Base-by-base conservation (phyloP, 2,797 vertebrate genomes). In the Mastacembelus armatus region DNA sequence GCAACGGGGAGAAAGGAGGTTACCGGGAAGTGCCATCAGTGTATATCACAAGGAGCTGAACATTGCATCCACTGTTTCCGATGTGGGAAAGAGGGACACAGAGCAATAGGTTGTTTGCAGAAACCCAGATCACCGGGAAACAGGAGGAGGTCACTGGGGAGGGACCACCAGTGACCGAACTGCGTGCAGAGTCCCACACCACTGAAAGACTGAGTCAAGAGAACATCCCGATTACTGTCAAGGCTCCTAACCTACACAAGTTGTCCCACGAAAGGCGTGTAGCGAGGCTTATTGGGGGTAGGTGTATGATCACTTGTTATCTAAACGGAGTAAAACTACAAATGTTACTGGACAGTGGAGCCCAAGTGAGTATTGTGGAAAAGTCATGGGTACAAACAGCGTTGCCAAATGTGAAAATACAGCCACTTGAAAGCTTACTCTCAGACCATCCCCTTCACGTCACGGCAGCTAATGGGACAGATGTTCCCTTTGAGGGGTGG, bases 401-500 rank as follows among this genome's bases (percentile, higher is more conserved):
- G 9, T 55, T 78, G 0, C 63, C 70, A 5, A 10, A 36, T 3
- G 21, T 75, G 5, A 6, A 39, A 5, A 71, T 82, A 14, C 67
- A 75, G 14, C 63, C 66, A 26, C 35, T 78, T 7, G 14, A 71
- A 24, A 30, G 45, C 4, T 54, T 75, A 0, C 33, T 48, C 6
- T 1, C 2, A 0, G 24, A 62, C 3, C 10, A 39, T 2, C 39
- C 48, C 0, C 7, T 77, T 2, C 54, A 42, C 0, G 39, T 81
- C 7, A 2, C 55, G 36, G 61, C 74, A 47, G 74, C 61, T 0
- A 85, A 81, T 55, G 73, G 73, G 2, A 82, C 56, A 1, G 12
- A 33, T 3, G 57, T 84, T 3, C 73, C 64, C 0, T 81, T 64
- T 51, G 72, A 77, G 9, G 56, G 71, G 15, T 86, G 74, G 81